A percentile compares a stretch with the other conserved stretches of the same genome.
These are phyloP conservation scores for Lepidotrigona ventralis DNA, from an alignment of 1,140 invertebrate species.

Conservation along the genomic window DNA sequence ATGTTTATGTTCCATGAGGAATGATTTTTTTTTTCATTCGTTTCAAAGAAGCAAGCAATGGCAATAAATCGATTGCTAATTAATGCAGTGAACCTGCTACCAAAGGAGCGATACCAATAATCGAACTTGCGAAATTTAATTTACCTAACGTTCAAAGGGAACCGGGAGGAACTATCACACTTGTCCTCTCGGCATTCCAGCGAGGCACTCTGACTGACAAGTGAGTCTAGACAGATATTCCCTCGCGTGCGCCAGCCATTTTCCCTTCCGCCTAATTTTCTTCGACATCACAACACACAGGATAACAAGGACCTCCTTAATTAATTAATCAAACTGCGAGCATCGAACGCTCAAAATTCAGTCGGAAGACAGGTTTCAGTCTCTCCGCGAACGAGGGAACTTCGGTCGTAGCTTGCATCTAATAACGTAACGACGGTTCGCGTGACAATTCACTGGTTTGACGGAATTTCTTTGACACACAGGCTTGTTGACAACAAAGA, in stretches of 20 bases:
- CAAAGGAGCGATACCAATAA: neutral
- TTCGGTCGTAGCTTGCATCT: neutral
- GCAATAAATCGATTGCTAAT: no score
- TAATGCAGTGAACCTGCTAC: neutral
- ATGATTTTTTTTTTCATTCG: no score
- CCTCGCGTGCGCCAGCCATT: neutral
- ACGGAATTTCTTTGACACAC: no score
- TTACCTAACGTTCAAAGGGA: neutral
- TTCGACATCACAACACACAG: neutral
- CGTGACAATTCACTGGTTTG: slow-evolving; percentile 56
- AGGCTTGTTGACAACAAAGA: no score
- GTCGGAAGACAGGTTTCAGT: neutral
- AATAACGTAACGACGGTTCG: slow-evolving; percentile 44
- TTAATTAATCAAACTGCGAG: slow-evolving; percentile 14
- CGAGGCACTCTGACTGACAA: no score
- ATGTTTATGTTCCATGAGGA: no score
- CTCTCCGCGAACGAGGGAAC: neutral
- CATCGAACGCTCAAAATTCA: slow-evolving; percentile 1
- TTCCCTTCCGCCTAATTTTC: neutral
- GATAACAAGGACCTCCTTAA: neutral
- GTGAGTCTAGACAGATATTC: neutral
- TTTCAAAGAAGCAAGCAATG: no score
- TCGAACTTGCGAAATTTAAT: neutral
- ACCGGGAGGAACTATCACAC: neutral
- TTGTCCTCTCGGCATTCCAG: neutral